These are phyloP conservation scores for Chloroceryle aenea DNA, from an alignment of 2,113 vertebrate species.

Conservation along the genomic window DNA sequence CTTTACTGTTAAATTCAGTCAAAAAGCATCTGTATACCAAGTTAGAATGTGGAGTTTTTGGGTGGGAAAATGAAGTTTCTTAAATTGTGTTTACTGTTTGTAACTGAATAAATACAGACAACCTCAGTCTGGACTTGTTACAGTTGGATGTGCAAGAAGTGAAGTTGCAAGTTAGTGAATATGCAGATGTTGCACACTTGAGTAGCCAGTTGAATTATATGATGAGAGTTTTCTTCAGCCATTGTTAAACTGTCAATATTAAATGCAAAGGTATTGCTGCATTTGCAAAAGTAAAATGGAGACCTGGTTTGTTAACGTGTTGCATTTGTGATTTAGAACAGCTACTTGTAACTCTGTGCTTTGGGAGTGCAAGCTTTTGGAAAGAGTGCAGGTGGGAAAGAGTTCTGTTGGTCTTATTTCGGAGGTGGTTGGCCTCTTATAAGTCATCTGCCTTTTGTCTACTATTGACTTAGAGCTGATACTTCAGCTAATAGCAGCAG, in stretches of 20 bases:
- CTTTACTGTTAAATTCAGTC: background rate
- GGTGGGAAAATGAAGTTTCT: background rate
- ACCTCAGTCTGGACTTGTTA: background rate
- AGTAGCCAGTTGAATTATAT: background rate
- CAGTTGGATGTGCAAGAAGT: background rate
- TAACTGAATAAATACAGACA: background rate
- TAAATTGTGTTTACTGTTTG: background rate
- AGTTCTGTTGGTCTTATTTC: background rate
- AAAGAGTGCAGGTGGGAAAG: rapidly evolving
- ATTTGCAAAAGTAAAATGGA: background rate
- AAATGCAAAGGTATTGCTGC: background rate
- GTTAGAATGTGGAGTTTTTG: background rate
- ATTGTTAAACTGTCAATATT: background rate
- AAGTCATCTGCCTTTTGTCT: background rate
- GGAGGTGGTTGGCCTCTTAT: background rate
- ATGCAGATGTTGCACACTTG: background rate
- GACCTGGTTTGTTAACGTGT: background rate
- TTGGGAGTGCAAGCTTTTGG: background rate
- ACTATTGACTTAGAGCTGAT: background rate
- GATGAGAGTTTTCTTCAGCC: background rate
- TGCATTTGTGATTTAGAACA: background rate
- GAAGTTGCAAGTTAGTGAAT: background rate
- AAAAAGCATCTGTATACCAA: background rate
- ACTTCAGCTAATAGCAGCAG: background rate
- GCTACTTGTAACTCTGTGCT: background rate